Percentiles rank a stretch among this genome's conserved stretches.
Conservation (phyloP, 2,113 vertebrate genomes). For the Castor canadensis region DNA sequence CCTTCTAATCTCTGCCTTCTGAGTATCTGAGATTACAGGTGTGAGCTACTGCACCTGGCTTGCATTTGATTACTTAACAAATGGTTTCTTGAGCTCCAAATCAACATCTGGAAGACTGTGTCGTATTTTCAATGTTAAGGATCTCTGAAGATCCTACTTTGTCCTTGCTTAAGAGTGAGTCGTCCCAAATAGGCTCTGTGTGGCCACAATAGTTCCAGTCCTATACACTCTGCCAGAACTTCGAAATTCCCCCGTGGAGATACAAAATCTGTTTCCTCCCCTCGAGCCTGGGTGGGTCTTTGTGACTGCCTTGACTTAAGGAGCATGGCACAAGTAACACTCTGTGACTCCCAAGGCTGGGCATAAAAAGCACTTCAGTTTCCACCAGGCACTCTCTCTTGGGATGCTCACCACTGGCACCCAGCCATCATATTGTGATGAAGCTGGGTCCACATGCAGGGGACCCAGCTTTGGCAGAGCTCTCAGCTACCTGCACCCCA, state of each 20-base stretch:
- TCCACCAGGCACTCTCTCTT: not conserved
- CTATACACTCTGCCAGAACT: not conserved
- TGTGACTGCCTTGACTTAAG: not conserved
- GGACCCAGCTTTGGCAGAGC: not conserved
- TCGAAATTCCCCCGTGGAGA: not conserved
- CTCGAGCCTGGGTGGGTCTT: not conserved
- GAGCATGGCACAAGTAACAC: not conserved
- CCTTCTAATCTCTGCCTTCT: not conserved
- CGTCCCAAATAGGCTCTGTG: not conserved
- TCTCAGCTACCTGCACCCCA: not conserved
- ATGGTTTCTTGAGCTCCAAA: constrained; percentile 14
- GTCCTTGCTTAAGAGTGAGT: not conserved
- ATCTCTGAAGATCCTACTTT: not conserved
- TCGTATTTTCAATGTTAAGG: not conserved
- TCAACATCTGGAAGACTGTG: not conserved
- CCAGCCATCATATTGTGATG: not conserved
- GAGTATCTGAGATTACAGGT: not conserved
- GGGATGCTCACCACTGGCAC: not conserved
- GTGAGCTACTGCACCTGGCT: not conserved
- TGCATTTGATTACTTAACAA: not conserved
- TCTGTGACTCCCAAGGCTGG: not conserved
- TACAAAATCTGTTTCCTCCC: not conserved
- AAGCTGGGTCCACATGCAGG: not conserved
- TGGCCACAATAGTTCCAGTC: not conserved
- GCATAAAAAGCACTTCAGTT: not conserved